A percentile compares a stretch with the other conserved stretches of the same genome.
Conservation (phyloP, 2,113 vertebrate genomes). For the Micromys minutus region DNA sequence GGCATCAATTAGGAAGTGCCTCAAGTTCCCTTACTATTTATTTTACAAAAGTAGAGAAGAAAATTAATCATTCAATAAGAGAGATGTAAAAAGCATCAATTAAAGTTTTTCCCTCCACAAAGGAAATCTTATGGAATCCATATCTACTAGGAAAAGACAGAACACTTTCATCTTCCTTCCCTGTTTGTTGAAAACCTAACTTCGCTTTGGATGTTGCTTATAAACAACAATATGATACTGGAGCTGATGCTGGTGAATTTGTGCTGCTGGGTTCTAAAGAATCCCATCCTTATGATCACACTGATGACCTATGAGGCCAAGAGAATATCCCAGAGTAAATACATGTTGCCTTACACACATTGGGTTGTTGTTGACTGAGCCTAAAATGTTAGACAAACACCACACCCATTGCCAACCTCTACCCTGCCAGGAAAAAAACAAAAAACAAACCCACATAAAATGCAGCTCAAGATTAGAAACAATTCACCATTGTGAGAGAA, state of each 20-base stretch:
- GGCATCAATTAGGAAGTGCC: not conserved
- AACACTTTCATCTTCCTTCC: not conserved
- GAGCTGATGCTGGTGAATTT: not conserved
- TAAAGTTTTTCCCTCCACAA: not conserved
- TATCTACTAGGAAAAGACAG: not conserved
- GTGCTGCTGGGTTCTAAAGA: not conserved
- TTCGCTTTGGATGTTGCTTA: not conserved
- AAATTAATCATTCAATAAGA: constrained; percentile 33
- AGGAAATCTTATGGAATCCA: constrained; percentile 6
- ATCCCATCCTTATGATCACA: not conserved
- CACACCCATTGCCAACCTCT: not conserved
- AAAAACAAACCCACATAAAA: constrained; percentile 1
- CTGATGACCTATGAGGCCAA: constrained; percentile 17
- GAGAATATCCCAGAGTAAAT: constrained; percentile 47
- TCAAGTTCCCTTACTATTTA: constrained; percentile 22
- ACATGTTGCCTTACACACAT: not conserved
- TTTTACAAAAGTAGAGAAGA: constrained; percentile 48
- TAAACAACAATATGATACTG: not conserved
- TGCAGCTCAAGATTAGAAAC: constrained; percentile 77
- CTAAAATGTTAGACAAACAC: constrained; percentile 58
- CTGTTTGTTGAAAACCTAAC: not conserved
- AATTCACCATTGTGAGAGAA: constrained; percentile 81
- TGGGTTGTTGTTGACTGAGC: constrained; percentile 46
- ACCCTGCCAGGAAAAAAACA: not conserved
- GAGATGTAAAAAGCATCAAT: constrained; percentile 7